Percentiles rank a stretch among this genome's conserved stretches.
These are phyloP conservation scores for Benitochromis conjunctus DNA, from an alignment of 2,113 vertebrate species.

Conservation along the genomic window DNA sequence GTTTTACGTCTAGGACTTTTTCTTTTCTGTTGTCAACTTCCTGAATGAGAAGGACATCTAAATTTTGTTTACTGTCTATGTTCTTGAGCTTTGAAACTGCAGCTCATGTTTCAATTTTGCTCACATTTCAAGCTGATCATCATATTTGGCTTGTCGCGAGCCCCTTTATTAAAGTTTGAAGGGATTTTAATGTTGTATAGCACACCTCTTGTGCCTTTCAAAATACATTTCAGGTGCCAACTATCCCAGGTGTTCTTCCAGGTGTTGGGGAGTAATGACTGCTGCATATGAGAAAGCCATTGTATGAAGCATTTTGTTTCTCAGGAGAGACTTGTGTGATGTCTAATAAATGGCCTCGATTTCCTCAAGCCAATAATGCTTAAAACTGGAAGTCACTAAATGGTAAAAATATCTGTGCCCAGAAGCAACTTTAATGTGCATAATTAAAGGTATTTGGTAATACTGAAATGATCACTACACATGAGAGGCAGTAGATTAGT, in stretches of 20 bases:
- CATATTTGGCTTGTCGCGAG: neutral
- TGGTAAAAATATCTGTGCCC: neutral
- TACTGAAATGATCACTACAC: neutral
- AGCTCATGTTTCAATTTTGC: neutral
- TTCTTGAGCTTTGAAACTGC: neutral
- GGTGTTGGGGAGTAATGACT: neutral
- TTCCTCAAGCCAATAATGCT: neutral
- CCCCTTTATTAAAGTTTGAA: neutral
- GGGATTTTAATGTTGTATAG: neutral
- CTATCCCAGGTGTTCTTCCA: neutral
- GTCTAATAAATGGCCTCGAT: neutral
- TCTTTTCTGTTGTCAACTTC: neutral
- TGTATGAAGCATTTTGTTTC: neutral
- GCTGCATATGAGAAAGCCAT: neutral
- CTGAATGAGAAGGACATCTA: neutral
- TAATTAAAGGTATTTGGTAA: neutral
- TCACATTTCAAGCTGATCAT: neutral
- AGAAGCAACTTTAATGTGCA: neutral
- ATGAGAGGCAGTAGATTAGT: neutral
- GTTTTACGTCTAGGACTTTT: neutral
- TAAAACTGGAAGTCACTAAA: neutral
- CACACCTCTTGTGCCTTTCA: neutral
- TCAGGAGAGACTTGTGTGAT: neutral
- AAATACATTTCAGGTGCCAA: neutral
- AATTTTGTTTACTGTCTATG: neutral